Evolutionary conservation across 1,140 invertebrate species (phyloP), one percentile per base, ranked within the genome.

Genomic region (Nasonia giraulti): DNA sequence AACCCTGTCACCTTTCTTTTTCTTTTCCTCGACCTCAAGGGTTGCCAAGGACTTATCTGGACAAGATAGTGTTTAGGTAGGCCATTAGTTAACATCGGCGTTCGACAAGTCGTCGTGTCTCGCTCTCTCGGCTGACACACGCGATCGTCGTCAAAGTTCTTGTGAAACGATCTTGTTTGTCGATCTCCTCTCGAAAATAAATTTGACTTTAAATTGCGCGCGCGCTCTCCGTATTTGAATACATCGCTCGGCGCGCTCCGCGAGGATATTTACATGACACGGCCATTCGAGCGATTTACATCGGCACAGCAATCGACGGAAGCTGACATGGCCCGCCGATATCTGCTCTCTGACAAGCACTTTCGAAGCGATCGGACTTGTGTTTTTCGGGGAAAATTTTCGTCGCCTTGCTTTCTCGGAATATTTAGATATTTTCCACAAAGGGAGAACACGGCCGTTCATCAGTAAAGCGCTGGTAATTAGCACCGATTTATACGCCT

Each of bases 131-230:
- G 17, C 55, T 37, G 33, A n/a, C 55, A 62, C 55, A n/a, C 55
- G 55, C 20, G 17, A 27, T 62, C 55, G 17, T n/a, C 55, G 55
- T n/a, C 20, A 62, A 62, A 62, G 55, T n/a, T 62, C 55, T 62
- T n/a, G 55, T 62, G 55, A n/a, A n/a, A 62, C 55, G 55, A 62
- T 62, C 55, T 62, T 62, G 55, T 62, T 62, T 62, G 55, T 62
- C 55, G 55, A 62, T 62, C 55, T 62, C 4, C 11, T 17, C 55
- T 62, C 55, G 20, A 62, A 62, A 62, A 20, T 20, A 62, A 62
- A 62, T 62, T 62, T 62, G 55, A 62, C 55, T 62, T 62, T 62
- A 62, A 62, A 62, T 62, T 62, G 55, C 55, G 20, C 17, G 55
- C 55, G 55, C 55, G 40, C 40, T n/a, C 55, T 62, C 55, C 3